Conservation (phyloP, 2,113 vertebrate genomes). For the Osmerus mordax region DNA sequence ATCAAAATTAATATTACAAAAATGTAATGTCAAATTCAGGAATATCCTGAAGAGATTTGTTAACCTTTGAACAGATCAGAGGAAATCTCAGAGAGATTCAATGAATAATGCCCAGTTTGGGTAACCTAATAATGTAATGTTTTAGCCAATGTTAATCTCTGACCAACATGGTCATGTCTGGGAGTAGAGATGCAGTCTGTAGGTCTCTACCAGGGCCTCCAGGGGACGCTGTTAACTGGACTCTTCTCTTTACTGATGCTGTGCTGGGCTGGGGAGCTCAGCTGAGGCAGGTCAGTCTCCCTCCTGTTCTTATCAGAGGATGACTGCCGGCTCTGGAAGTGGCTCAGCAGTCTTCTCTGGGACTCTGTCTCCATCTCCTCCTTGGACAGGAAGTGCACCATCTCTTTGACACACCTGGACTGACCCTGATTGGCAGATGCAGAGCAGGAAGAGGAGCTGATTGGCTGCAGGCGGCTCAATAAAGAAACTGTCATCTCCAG, state of each 20-base stretch:
- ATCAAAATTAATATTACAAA: not conserved
- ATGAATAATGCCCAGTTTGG: too few relatives aligned
- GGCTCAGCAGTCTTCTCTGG: conserved; percentile 15
- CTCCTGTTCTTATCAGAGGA: conserved; percentile 7
- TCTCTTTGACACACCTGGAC: conserved; percentile 37
- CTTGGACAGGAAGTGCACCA: conserved; percentile 25
- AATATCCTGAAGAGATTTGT: not conserved
- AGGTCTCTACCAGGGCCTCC: conserved; percentile 44
- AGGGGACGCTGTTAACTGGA: conserved; percentile 20
- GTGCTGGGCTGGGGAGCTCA: conserved; percentile 7
- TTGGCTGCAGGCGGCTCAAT: conserved; percentile 18
- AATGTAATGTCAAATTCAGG: not conserved
- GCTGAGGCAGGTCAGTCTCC: not conserved
- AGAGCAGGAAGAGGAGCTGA: not conserved
- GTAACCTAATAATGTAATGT: conserved; percentile 3
- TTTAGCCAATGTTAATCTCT: not conserved
- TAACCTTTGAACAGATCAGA: not conserved
- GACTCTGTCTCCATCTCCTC: not conserved
- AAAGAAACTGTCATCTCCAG: conserved; percentile 38
- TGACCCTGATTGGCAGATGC: conserved; percentile 22
- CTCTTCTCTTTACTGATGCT: conserved; percentile 16
- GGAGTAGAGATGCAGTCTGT: not conserved
- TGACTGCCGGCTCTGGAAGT: conserved; percentile 17
- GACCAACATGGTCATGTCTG: conserved; percentile 10
- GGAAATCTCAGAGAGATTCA: not conserved